Percentiles rank a stretch among this genome's conserved stretches.
These are phyloP conservation scores for Pyrgus malvae DNA, from an alignment of 2,888 invertebrate species.

Conservation along the genomic window DNA sequence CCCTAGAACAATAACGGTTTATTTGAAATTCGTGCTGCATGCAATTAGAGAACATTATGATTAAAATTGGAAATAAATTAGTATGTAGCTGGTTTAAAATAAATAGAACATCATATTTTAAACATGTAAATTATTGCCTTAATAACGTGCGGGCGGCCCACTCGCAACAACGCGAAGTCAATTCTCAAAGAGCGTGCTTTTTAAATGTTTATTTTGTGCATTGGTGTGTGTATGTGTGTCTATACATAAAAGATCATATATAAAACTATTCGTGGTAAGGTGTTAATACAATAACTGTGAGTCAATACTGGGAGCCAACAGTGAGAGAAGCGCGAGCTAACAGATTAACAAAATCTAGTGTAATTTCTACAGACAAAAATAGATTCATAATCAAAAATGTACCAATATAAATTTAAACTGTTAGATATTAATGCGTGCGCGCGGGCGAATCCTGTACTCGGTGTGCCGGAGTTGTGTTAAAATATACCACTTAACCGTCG, in stretches of 20 bases:
- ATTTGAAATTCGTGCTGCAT: neutral
- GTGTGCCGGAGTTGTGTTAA: constrained; percentile 32
- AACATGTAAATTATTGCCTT: constrained; percentile 11
- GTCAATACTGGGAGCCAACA: constrained; percentile 69
- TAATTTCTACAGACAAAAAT: constrained; percentile 82
- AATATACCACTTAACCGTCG: neutral
- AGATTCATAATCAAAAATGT: constrained; percentile 86
- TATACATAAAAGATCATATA: constrained; percentile 57
- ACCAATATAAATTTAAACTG: constrained; percentile 84
- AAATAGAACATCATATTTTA: neutral
- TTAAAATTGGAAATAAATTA: constrained; percentile 11
- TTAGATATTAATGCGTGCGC: constrained; percentile 69
- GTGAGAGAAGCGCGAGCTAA: constrained; percentile 54
- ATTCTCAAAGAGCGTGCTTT: constrained; percentile 70
- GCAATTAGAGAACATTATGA: neutral
- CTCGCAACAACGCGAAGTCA: constrained; percentile 65
- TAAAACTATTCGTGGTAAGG: constrained; percentile 69
- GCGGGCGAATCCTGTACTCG: constrained; percentile 49
- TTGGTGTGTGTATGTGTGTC: constrained; percentile 61
- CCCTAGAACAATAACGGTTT: constrained; percentile 17
- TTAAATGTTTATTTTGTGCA: constrained; percentile 60
- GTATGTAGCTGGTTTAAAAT: constrained; percentile 4
- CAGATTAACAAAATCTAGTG: constrained; percentile 70
- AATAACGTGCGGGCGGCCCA: constrained; percentile 45
- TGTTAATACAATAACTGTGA: constrained; percentile 71